Base-by-base conservation (phyloP, 2,888 invertebrate genomes). In the Synanthedon formicaeformis region DNA sequence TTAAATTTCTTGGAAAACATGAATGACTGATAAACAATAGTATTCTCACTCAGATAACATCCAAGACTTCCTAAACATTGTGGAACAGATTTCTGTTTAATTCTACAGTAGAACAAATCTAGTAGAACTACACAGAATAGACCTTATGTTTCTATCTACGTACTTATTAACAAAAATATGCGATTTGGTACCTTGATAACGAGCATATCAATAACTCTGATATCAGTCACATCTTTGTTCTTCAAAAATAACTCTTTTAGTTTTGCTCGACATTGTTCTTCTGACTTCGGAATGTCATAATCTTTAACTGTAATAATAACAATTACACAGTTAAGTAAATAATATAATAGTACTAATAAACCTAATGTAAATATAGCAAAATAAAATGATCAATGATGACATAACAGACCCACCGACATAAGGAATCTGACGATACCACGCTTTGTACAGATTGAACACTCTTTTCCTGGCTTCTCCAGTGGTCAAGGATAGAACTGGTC, bases 361-460 rank as follows among this genome's bases (percentile, higher is more conserved):
- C 34, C 34, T 34, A 23, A 16, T 16, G 13, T 49, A 18, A 49
- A 49, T 49, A 5, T 49, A 51, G 41, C 27, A 49, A 18, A 49
- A 49, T 12, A 16, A 49, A 18, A 49, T 16, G 10, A 48, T 6
- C 5, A 4, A 50, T 67, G 78, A 84, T 86, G 85, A 85, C 85
- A 86, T 86, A 85, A 86, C 74, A 80, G 63, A 65, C 91, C 88
- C 88, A 96, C 97, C 92, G 69, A 97, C 90, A 75, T 92, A 93
- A 6, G 97, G 97, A 57, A 97, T 89, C 81, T 97, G 96, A 60
- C 97, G 92, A 81, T 94, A 96, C 97, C 98, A 98, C 54, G 96
- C 93, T 86, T 94, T 96, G 80, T 98, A 98, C 54, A 98, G 89
- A 77, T 92, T 94, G 8, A 97, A 73, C 1, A 95, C 97, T 75